Evolutionary conservation across 2,888 invertebrate genomes (phyloP).

Genomic region (Chouioia cunea): DNA sequence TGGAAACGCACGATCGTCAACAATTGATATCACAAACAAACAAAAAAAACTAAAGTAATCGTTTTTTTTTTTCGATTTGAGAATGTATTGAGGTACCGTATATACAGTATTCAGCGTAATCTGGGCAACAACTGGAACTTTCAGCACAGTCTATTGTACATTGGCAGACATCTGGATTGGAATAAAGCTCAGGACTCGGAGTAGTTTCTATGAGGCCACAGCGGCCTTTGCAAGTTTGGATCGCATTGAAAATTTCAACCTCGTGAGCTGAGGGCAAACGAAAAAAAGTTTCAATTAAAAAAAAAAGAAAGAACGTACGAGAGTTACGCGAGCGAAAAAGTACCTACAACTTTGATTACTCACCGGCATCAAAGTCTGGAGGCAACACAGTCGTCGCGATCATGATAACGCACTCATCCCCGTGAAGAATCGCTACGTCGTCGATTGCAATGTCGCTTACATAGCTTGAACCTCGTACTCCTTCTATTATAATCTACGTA

Average conservation of each 20-base stretch:
- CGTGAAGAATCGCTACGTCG: constrained; percentile 78
- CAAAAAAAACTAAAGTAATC: neutral
- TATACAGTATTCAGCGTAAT: constrained; percentile 75
- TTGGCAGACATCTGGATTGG: constrained; percentile 69
- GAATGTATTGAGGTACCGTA: constrained; percentile 60
- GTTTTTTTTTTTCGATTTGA: neutral
- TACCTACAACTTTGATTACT: constrained; percentile 9
- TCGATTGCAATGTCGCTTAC: constrained; percentile 87
- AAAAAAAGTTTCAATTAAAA: neutral
- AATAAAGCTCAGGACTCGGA: constrained; percentile 45
- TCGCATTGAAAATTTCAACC: constrained; percentile 61
- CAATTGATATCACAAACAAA: neutral
- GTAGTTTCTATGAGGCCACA: constrained; percentile 51
- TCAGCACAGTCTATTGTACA: constrained; percentile 73
- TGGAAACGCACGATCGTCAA: constrained; percentile 34
- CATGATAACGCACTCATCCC: constrained; percentile 70
- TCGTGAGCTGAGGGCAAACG: constrained; percentile 55
- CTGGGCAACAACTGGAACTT: constrained; percentile 75
- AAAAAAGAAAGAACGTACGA: neutral
- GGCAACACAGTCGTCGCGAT: constrained; percentile 37
- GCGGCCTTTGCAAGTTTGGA: constrained; percentile 62
- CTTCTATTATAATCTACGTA: constrained; percentile 77
- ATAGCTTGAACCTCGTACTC: constrained; percentile 76
- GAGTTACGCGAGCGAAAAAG: neutral
- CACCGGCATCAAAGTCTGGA: constrained; percentile 52